These are phyloP conservation scores for Python bivittatus DNA, from an alignment of 2,113 vertebrate genomes.

Conservation along the genomic window DNA sequence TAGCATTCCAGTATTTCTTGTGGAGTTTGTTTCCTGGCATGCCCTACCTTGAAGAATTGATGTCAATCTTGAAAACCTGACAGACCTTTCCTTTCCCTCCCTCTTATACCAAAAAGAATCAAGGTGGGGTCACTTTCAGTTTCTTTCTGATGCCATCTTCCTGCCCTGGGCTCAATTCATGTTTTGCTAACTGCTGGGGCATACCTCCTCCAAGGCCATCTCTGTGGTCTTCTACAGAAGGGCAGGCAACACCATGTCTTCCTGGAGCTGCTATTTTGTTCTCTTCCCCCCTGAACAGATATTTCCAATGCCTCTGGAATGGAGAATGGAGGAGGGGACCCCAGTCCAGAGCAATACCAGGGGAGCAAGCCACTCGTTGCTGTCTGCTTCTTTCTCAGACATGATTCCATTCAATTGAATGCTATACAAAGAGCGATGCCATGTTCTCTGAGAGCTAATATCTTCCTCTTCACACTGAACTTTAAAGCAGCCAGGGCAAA, in stretches of 20 bases:
- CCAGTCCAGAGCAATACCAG: background rate
- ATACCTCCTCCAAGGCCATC: background rate
- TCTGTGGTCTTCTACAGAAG: background rate
- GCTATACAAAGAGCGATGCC: background rate
- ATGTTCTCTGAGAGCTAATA: no score
- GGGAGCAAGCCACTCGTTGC: background rate
- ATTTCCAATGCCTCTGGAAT: background rate
- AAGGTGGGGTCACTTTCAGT: background rate
- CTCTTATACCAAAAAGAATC: background rate
- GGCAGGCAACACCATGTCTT: background rate
- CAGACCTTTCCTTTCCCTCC: background rate
- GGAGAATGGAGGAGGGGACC: background rate
- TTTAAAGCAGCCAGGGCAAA: background rate
- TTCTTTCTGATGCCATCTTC: background rate
- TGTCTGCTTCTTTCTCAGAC: background rate
- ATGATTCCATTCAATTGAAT: background rate
- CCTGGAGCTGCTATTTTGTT: background rate
- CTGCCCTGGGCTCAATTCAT: background rate
- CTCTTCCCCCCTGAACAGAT: background rate
- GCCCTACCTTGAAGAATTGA: background rate
- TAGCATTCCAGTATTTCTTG: background rate
- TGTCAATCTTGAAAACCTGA: background rate
- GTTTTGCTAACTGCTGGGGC: background rate
- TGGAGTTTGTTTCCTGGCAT: background rate
- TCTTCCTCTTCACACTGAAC: background rate